Conservation (phyloP, 1,140 invertebrate genomes). For the Anthonomus grandis region DNA sequence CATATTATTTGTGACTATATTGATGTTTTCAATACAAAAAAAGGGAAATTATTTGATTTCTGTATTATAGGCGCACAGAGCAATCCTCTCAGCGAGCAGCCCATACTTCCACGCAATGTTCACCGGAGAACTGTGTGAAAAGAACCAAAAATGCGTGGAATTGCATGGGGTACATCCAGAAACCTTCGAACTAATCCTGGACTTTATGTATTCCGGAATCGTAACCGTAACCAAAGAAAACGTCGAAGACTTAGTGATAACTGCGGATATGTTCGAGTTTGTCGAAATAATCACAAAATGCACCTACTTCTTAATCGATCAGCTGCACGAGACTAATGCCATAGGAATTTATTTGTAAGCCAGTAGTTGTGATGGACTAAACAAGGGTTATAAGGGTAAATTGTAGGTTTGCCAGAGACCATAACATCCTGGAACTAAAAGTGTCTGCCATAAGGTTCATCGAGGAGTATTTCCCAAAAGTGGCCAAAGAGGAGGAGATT, state of each 20-base stretch:
- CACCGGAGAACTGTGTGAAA: constrained; percentile 76
- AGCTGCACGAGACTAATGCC: constrained; percentile 86
- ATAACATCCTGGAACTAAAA: constrained; percentile 79
- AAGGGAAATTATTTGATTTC: background rate
- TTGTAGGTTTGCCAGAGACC: constrained; percentile 83
- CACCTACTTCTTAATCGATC: constrained; percentile 82
- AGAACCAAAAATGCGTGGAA: constrained; percentile 71
- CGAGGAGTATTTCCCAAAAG: constrained; percentile 81
- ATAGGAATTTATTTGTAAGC: constrained; percentile 79
- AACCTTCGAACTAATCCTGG: constrained; percentile 71
- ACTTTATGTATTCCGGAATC: constrained; percentile 88
- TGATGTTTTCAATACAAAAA: background rate
- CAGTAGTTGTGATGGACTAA: no score
- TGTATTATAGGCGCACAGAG: constrained; percentile 75
- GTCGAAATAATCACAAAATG: constrained; percentile 83
- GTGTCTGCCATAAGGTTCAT: constrained; percentile 81
- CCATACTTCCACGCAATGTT: constrained; percentile 98
- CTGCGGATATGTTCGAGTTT: constrained; percentile 90
- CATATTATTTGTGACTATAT: background rate
- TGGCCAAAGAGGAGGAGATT: constrained; percentile 83
- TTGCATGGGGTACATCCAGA: constrained; percentile 72
- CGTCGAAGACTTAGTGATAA: constrained; percentile 85
- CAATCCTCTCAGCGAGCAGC: constrained; percentile 86
- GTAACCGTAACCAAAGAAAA: constrained; percentile 63
- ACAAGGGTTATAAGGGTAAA: background rate